phyloP scores from a whole-genome alignment of 2,888 invertebrate species.

The Caenorhabditis afra region DNA sequence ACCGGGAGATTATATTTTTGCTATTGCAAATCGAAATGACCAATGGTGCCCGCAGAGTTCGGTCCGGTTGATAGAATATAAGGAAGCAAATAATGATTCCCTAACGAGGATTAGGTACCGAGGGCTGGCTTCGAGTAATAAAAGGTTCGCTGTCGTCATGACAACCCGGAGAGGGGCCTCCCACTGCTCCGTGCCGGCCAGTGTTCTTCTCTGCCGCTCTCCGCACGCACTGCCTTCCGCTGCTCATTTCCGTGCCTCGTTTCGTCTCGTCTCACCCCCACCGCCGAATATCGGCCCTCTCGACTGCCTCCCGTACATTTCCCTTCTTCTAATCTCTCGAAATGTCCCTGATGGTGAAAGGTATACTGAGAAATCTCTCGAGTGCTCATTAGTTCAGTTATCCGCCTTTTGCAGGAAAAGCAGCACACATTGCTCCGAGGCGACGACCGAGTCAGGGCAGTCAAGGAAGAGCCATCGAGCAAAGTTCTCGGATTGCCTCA shows the following conservation, averaged over 20 bases:
- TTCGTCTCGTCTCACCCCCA: background rate
- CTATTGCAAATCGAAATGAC: background rate
- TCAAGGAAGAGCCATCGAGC: slow-evolving; percentile 16
- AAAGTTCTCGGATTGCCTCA: slow-evolving; percentile 29
- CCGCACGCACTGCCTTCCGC: slow-evolving; percentile 27
- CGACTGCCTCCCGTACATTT: background rate
- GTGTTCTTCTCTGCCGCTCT: slow-evolving; percentile 29
- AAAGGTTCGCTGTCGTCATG: slow-evolving; percentile 30
- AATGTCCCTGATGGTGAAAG: slow-evolving; percentile 42
- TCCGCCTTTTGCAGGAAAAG: slow-evolving; percentile 38
- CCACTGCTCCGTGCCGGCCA: slow-evolving; percentile 20
- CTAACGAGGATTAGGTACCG: slow-evolving; percentile 2
- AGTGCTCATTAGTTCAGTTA: background rate
- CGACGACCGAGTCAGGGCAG: slow-evolving; percentile 26
- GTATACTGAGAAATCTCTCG: slow-evolving; percentile 2
- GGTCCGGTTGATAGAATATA: background rate
- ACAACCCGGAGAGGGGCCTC: slow-evolving; percentile 16
- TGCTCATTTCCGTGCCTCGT: slow-evolving; percentile 30
- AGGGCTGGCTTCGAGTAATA: slow-evolving; percentile 8
- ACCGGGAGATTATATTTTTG: background rate
- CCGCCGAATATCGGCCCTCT: slow-evolving; percentile 15
- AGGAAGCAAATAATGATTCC: background rate
- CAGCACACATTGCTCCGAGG: slow-evolving; percentile 43
- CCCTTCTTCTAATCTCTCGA: background rate
- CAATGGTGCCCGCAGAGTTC: background rate